Conservation (phyloP, 2,797 vertebrate species). For the Typhlichthys subterraneus region DNA sequence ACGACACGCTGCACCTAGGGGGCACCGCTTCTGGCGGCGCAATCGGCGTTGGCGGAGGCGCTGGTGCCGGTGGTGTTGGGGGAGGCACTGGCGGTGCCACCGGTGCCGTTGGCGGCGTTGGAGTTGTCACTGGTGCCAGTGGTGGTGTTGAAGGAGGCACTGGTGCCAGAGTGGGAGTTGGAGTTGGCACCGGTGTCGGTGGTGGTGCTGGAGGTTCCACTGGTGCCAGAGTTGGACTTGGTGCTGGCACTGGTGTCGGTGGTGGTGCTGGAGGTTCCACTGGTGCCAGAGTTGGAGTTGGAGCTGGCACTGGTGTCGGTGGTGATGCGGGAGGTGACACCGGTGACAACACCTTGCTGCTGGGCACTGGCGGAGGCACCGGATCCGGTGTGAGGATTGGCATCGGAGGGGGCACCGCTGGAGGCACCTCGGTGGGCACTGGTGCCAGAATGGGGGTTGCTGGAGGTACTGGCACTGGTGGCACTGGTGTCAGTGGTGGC, state of each 20-base stretch:
- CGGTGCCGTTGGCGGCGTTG: background rate
- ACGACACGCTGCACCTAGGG: slow-evolving; percentile 31
- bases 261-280: background rate
- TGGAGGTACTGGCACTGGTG: background rate
- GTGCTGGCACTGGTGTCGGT: background rate
- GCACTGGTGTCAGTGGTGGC: background rate
- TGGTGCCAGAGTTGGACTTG: background rate
- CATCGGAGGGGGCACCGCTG: background rate
- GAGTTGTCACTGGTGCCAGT: background rate
- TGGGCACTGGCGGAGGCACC: slow-evolving; percentile 22
- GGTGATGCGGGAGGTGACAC: too few species aligned
- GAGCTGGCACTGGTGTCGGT: background rate
- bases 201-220: background rate
- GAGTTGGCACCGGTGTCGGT: background rate
- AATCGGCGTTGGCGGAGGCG: slow-evolving; percentile 7
- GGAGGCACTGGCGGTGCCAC: background rate
- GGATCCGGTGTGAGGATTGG: slow-evolving; percentile 16
- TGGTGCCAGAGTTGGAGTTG: slow-evolving; percentile 4
- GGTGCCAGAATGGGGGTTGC: background rate
- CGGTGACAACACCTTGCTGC: slow-evolving; percentile 29
- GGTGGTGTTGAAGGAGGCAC: background rate
- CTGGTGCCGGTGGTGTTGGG: background rate
- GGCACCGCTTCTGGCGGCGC: slow-evolving; percentile 16
- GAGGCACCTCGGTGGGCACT: background rate
- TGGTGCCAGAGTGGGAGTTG: slow-evolving; percentile 4